Percentiles rank a stretch among this genome's conserved stretches.
These are phyloP conservation scores for Anser brachyrhynchus DNA, from an alignment of 2,113 vertebrate species.

Conservation along the genomic window DNA sequence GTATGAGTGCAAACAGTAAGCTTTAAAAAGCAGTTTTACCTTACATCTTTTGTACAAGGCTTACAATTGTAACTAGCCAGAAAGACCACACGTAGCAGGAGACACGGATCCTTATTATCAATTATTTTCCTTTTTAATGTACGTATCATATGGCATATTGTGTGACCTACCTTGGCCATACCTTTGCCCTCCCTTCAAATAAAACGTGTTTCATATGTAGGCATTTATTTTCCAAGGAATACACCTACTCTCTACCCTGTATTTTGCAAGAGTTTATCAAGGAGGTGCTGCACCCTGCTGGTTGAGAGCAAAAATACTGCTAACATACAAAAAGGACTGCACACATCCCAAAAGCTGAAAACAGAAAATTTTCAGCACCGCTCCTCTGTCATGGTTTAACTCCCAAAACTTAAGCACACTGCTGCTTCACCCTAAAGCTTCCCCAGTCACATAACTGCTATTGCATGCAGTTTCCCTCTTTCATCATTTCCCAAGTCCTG, in stretches of 20 bases:
- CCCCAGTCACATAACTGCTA: not conserved
- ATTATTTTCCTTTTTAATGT: not conserved
- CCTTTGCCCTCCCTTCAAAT: too few relatives aligned
- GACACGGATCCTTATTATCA: not conserved
- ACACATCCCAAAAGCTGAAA: not conserved
- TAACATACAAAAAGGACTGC: accelerated
- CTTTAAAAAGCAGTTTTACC: not conserved
- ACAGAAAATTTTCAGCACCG: accelerated
- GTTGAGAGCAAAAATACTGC: not conserved
- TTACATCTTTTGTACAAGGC: accelerated
- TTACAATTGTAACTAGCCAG: not conserved
- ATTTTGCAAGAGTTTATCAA: not conserved
- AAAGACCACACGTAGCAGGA: not conserved
- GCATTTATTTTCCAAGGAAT: not conserved
- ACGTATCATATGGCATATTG: accelerated
- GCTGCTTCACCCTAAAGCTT: not conserved
- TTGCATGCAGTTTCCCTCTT: not conserved
- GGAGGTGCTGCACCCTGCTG: conserved; percentile 67
- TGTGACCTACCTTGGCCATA: not conserved
- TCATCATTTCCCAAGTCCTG: not conserved
- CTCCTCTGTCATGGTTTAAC: not conserved
- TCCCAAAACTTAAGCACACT: not conserved
- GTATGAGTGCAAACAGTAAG: not conserved
- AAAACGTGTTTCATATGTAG: accelerated
- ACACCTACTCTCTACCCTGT: accelerated